A percentile compares a stretch with the other conserved stretches of the same genome.
These are phyloP conservation scores for Spodoptera picta DNA, from an alignment of 2,888 invertebrate genomes.

Conservation along the genomic window DNA sequence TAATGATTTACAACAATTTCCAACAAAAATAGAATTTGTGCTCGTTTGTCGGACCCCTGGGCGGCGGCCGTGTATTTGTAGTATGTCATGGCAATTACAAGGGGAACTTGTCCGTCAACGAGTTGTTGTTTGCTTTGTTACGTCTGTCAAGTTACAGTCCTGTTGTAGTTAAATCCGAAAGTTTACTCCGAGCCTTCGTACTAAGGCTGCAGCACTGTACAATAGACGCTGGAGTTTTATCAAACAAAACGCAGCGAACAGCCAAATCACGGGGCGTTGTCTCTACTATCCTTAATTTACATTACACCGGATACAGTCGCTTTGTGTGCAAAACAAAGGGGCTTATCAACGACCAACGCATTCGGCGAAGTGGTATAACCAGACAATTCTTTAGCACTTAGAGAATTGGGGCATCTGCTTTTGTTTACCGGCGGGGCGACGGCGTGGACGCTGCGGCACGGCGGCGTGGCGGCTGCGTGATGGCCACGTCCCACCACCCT, in stretches of 20 bases:
- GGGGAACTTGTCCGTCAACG: background rate
- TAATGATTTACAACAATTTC: constrained; percentile 52
- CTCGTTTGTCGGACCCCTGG: constrained; percentile 9
- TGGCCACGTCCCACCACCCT: constrained; percentile 26
- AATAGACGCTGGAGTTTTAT: constrained; percentile 21
- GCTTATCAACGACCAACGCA: constrained; percentile 54
- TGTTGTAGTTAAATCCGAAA: too few relatives aligned
- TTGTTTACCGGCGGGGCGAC: constrained; percentile 56
- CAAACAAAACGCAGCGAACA: constrained; percentile 35
- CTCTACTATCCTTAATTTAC: constrained; percentile 45
- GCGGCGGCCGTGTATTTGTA: constrained; percentile 12
- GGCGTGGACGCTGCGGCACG: constrained; percentile 25
- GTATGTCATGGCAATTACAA: constrained; percentile 31
- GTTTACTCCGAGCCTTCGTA: too few relatives aligned
- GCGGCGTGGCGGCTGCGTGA: constrained; percentile 31
- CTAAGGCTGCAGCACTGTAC: too few relatives aligned
- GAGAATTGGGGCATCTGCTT: constrained; percentile 74
- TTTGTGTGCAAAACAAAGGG: constrained; percentile 52
- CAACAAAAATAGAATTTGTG: constrained; percentile 36
- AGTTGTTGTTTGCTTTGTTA: background rate
- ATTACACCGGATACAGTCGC: constrained; percentile 48
- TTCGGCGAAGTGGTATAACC: constrained; percentile 45
- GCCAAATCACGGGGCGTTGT: constrained; percentile 7
- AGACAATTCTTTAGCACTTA: constrained; percentile 61
- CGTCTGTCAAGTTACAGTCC: background rate